These are phyloP conservation scores for Serranus cabrilla DNA, from an alignment of 2,797 vertebrate genomes.

Conservation along the genomic window DNA sequence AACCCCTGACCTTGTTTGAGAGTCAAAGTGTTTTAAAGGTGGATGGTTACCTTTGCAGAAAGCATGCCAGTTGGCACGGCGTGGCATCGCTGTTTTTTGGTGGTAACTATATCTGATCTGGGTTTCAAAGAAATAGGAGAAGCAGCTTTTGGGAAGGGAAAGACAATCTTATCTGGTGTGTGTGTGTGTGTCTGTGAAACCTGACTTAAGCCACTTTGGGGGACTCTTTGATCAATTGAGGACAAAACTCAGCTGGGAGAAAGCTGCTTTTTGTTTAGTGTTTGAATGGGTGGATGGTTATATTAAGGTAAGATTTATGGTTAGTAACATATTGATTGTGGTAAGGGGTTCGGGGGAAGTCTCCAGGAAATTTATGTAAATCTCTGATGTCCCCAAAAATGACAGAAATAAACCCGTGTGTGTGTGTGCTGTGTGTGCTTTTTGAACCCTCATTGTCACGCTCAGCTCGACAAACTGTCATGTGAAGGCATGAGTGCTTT, in stretches of 20 bases:
- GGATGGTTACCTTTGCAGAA: slow-evolving; percentile 53
- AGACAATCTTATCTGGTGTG: slow-evolving; percentile 58
- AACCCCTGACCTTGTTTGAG: slow-evolving; percentile 56
- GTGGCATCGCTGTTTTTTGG: slow-evolving; percentile 53
- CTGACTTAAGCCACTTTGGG: too few species aligned
- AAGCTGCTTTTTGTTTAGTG: too few species aligned
- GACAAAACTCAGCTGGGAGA: too few species aligned
- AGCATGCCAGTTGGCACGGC: slow-evolving; percentile 60
- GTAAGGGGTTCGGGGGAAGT: too few species aligned
- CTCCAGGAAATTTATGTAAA: too few species aligned
- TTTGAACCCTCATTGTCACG: slow-evolving; percentile 10
- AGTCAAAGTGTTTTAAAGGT: slow-evolving; percentile 51
- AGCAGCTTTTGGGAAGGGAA: slow-evolving; percentile 54
- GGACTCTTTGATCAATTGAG: too few species aligned
- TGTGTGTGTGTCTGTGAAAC: slow-evolving; percentile 22
- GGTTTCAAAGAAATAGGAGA: slow-evolving; percentile 65
- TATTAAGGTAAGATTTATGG: too few species aligned
- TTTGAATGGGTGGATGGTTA: too few species aligned
- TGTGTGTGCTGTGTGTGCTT: not conserved
- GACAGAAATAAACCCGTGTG: not conserved
- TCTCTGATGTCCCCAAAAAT: too few species aligned
- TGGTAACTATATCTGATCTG: slow-evolving; percentile 68
- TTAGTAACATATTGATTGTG: too few species aligned
- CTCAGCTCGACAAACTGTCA: slow-evolving; percentile 24
- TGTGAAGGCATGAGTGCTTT: slow-evolving; percentile 11